These are phyloP conservation scores for Zingel zingel DNA, from an alignment of 2,113 vertebrate species.

Conservation along the genomic window DNA sequence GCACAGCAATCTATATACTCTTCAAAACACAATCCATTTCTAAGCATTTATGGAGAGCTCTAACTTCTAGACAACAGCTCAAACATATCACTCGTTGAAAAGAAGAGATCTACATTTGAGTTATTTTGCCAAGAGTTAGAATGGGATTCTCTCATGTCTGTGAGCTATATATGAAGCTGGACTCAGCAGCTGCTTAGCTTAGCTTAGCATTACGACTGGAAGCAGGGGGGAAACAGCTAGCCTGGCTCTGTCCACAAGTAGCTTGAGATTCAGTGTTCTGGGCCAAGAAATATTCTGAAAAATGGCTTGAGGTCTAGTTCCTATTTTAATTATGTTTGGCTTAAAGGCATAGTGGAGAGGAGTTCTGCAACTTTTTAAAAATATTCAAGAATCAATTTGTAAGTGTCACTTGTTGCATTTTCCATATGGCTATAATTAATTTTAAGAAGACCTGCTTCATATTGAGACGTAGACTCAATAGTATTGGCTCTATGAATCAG, in stretches of 20 bases:
- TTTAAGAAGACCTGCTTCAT: background rate
- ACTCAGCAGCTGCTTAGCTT: background rate
- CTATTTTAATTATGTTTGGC: too few relatives aligned
- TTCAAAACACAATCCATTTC: background rate
- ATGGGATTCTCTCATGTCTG: too few relatives aligned
- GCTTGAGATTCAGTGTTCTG: background rate
- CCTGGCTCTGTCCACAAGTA: background rate
- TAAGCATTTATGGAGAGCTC: background rate
- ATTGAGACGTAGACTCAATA: background rate
- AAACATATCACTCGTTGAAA: background rate
- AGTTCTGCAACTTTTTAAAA: background rate
- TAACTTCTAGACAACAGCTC: background rate
- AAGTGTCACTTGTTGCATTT: background rate
- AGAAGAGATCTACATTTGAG: background rate
- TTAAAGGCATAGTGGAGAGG: background rate
- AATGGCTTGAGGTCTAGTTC: too few relatives aligned
- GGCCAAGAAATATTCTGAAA: too few relatives aligned
- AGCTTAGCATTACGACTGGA: slow-evolving; percentile 14
- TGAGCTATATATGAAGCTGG: background rate
- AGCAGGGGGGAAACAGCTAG: background rate
- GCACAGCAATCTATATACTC: background rate
- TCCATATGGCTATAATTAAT: background rate
- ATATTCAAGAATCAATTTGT: background rate
- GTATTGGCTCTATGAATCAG: background rate
- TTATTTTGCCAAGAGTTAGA: background rate